Evolutionary conservation across 1,140 invertebrate species (phyloP), one percentile per base, ranked within the genome.

Genomic region (Liolophura sinensis): DNA sequence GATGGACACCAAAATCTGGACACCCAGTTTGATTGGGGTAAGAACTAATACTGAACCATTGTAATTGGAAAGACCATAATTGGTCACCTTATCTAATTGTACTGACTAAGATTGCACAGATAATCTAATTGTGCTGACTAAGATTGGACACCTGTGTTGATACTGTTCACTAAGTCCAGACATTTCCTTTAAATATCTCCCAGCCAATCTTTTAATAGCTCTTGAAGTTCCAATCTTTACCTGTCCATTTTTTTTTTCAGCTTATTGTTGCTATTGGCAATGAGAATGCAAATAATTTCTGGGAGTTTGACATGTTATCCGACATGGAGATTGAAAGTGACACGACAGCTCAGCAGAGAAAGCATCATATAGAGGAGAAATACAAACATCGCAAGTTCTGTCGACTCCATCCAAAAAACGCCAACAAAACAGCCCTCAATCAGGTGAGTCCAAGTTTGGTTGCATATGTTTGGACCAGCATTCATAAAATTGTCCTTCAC

Each of bases 1-100:
- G 20, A 78, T 82, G 77, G 80, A 82, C 60, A 74, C 72, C 15
- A 73, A 71, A 47, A 75, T 82, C 25, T 82, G 80, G 80, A 79
- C 77, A 4, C 74, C 78, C n/a, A 75, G 74, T 68, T 62, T 81
- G 27, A 76, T 80, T 58, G 73, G 79, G 70, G 80, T 79, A 59
- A 71, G 67, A 52, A 15, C 12, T 49, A 20, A 20, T 7, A 65
- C n/a, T 60, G 62, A 14, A 18, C 56, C 3, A 5, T 3, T 40
- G 3, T 5, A 5, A 9, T 40, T 40, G 31, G 31, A 9, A 5
- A 40, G 31, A 40, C 3, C 9, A 9, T 5, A 40, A 40, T 9
- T 40, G 31, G 31, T 5, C 31, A 40, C 31, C 31, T 40, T 40
- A 9, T 40, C 31, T 40, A 9, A 40, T 40, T 5, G 31, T 3